Percentiles rank a stretch among this genome's conserved stretches.
phyloP scores from a whole-genome alignment of 1,140 invertebrate genomes.

The Macrosteles quadrilineatus region DNA sequence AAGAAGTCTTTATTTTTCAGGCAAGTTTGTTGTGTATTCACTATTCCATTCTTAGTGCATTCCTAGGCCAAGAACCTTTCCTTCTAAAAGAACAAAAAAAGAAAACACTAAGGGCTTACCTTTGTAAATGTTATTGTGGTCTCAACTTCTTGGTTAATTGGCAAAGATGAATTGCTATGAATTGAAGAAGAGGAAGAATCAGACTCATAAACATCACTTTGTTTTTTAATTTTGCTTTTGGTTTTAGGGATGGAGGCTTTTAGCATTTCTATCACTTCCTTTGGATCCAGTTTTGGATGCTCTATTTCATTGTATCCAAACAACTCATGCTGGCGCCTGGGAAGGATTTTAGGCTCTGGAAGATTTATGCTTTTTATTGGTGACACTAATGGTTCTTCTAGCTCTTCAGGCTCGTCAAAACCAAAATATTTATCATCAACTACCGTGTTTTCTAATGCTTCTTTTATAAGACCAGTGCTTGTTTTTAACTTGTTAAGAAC shows the following conservation, averaged over 20 bases:
- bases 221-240: neutral
- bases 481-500: neutral
- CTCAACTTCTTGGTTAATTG: neutral
- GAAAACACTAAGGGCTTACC: no score
- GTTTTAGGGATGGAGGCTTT: neutral
- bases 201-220: neutral
- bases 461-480: neutral
- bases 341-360: neutral
- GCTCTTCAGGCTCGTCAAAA: conserved; percentile 30
- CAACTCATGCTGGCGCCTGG: neutral
- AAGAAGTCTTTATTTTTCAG: no score
- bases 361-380: conserved; percentile 33
- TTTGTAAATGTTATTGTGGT: neutral
- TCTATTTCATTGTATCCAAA: neutral
- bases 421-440: conserved; percentile 30
- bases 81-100: no score
- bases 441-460: neutral
- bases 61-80: no score
- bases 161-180: neutral
- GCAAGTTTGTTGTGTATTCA: no score
- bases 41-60: no score
- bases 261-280: conserved; percentile 8
- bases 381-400: conserved; percentile 35
- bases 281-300: neutral
- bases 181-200: neutral